Evolutionary conservation across 1,140 invertebrate species (phyloP), one percentile per base, ranked within the genome.

Genomic region (Wiebesia pumilae): DNA sequence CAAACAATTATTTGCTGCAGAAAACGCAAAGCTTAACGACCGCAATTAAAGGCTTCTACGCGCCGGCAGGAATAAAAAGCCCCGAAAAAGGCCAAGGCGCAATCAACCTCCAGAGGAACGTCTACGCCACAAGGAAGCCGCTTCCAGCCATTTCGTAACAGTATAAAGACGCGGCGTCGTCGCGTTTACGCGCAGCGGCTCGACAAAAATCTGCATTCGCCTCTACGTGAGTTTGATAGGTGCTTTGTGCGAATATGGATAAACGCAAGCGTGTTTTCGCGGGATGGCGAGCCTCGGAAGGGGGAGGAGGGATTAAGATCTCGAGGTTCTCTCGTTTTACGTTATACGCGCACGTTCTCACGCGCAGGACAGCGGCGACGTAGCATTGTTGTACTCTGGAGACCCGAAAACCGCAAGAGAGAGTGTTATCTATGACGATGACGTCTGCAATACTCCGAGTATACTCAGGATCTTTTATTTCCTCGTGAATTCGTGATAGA

Each of bases 221-320:
- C 4, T 62, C 21, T 78, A 88, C 88, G 86, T 83, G 88, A 87
- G 84, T 88, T 88, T 87, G 88, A 88, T 87, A 87, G 71, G n/a
- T 69, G 71, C 38, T 79, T 19, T 43, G 71, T 80, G 51, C 75
- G 43, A 71, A 40, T 77, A 33, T 75, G 78, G 80, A 84, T 85
- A 83, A 85, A 79, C 80, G 54, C 75, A 78, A 80, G 79, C 80
- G 65, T 51, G 75, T 75, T 62, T 51, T 47, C 38, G 21, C 10
- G 65, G 33, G 0, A n/a, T n/a, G n/a, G 2, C 71, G 2, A 16
- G 6, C 21, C 27, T 9, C 6, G 10, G n/a, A n/a, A 16, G 27
- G 65, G 27, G 71, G 40, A 35, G 14, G 30, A 51, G 62, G 82
- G 77, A 81, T 87, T 71, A 84, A 87, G 86, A 87, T 87, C 75